Conservation (phyloP, 2,888 invertebrate genomes). For the Morpho achilles region DNA sequence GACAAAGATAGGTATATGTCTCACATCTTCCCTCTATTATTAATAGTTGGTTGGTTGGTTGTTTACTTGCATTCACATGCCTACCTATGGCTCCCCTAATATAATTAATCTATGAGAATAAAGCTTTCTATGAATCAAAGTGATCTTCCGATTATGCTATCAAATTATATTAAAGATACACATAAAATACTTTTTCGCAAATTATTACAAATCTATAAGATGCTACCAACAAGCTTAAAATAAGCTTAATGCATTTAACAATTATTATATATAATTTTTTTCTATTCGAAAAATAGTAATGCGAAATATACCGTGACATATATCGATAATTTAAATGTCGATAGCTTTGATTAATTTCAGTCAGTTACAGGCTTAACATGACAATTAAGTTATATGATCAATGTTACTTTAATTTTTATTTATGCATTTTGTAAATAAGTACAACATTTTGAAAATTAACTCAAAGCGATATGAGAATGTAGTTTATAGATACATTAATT, state of each 20-base stretch:
- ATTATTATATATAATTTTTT: neutral
- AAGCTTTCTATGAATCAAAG: no score
- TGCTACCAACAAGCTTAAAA: no score
- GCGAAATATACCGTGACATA: conserved; percentile 9
- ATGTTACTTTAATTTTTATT: conserved; percentile 33
- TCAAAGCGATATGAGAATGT: conserved; percentile 52
- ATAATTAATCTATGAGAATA: no score
- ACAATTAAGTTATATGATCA: conserved; percentile 33
- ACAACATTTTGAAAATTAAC: conserved; percentile 48
- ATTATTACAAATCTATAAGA: no score
- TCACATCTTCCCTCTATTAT: no score
- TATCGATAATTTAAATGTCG: conserved; percentile 15
- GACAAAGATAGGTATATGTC: no score
- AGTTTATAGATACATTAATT: conserved; percentile 66
- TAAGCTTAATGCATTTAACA: neutral
- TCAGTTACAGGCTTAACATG: conserved; percentile 21
- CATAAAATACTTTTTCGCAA: no score
- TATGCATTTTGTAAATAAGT: conserved; percentile 76
- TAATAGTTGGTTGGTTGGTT: no score
- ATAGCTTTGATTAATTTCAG: conserved; percentile 9
- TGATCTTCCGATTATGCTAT: no score
- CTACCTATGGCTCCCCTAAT: no score
- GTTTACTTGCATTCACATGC: no score
- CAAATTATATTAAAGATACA: no score
- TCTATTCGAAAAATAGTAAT: conserved; percentile 18